Percentiles rank a stretch among this genome's conserved stretches.
Conservation (phyloP, 2,888 invertebrate species). For the Lottia gigantea region DNA sequence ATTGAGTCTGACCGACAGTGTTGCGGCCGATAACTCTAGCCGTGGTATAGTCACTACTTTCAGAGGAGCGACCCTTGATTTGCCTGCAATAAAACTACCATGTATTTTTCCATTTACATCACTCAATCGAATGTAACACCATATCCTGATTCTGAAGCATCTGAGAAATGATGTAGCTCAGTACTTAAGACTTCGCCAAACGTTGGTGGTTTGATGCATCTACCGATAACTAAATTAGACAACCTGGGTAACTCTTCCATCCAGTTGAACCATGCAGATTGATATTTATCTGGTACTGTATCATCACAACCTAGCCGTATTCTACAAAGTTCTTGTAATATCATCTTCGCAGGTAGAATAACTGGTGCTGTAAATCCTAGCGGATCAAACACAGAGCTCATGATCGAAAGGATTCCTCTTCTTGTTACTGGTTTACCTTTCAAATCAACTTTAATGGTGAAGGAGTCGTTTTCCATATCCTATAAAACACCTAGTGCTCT, state of each 20-base stretch:
- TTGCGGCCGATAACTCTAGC: conserved; percentile 19
- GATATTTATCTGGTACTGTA: neutral
- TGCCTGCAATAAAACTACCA: conserved; percentile 12
- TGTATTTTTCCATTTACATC: conserved; percentile 12
- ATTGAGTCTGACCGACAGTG: conserved; percentile 9
- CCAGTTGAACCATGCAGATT: conserved; percentile 1
- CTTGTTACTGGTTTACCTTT: neutral
- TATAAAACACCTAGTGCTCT: too few relatives aligned
- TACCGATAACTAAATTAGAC: neutral
- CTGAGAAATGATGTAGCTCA: conserved; percentile 22
- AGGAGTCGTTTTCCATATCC: conserved; percentile 20
- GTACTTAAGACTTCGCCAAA: neutral
- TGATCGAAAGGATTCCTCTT: conserved; percentile 13
- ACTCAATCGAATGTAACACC: conserved; percentile 14
- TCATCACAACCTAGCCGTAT: conserved; percentile 17
- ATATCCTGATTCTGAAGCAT: conserved; percentile 14
- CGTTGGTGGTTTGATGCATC: conserved; percentile 15
- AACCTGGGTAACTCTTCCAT: neutral
- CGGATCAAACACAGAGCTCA: conserved; percentile 18
- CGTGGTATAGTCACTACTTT: conserved; percentile 17
- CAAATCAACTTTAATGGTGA: too few relatives aligned
- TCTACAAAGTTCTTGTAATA: too few relatives aligned
- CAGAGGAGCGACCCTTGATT: conserved; percentile 18
- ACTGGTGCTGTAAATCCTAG: conserved; percentile 14
- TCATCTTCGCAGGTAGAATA: neutral